A percentile compares a stretch with the other conserved stretches of the same genome.
Evolutionary conservation across 2,888 invertebrate genomes (phyloP).

Genomic region (Apamea monoglypha): DNA sequence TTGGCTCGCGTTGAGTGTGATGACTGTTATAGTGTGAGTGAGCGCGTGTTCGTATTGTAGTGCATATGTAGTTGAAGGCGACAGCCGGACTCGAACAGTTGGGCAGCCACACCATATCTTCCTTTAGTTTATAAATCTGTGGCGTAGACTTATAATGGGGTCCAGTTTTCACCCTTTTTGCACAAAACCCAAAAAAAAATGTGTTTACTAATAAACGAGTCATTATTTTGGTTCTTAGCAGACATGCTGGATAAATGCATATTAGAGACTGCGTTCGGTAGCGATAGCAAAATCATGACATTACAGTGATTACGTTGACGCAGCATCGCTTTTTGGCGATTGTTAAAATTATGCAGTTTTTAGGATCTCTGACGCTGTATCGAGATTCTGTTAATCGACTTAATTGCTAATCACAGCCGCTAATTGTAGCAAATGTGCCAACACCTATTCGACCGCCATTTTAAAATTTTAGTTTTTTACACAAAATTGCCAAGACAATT

Average conservation of each 20-base stretch:
- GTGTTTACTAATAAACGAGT: too few species aligned
- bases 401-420: background rate
- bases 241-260: background rate
- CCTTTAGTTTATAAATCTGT: too few species aligned
- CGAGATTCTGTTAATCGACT: background rate
- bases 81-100: too few species aligned
- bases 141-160: background rate
- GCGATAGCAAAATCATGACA: background rate
- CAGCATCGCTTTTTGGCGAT: background rate
- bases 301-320: background rate
- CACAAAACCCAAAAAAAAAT: background rate
- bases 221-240: background rate
- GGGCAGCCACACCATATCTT: too few species aligned
- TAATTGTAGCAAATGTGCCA: background rate
- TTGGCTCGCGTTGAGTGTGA: too few species aligned
- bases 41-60: too few species aligned
- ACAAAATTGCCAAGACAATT: background rate
- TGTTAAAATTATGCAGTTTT: background rate
- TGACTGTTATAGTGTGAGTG: too few species aligned
- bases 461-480: background rate
- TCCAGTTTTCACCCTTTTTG: background rate
- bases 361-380: background rate
- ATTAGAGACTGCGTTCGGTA: background rate
- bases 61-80: too few species aligned
- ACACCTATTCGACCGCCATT: background rate